Evolutionary conservation across 2,888 invertebrate genomes (phyloP).

Genomic region (Meiosimyza decipiens): DNA sequence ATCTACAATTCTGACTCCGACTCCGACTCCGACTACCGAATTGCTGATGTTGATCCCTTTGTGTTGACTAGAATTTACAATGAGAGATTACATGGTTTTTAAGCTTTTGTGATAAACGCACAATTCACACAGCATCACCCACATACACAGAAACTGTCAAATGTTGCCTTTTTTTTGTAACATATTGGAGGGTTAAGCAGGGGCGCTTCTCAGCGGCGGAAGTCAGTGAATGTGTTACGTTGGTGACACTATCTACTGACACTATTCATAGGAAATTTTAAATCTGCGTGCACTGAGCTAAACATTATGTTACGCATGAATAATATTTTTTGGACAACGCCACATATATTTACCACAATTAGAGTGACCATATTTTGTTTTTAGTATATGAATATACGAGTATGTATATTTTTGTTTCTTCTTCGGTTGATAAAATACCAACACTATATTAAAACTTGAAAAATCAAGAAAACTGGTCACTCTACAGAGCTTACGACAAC

Average conservation of each 20-base stretch:
- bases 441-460: too few species aligned
- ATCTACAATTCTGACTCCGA: not conserved
- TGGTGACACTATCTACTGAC: conserved; percentile 8
- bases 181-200: not conserved
- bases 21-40: not conserved
- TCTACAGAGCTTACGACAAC: too few species aligned
- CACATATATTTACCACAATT: not conserved
- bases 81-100: conserved; percentile 34
- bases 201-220: conserved; percentile 18
- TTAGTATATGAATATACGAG: too few species aligned
- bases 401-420: too few species aligned
- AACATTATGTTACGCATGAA: too few species aligned
- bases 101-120: conserved; percentile 39
- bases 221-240: conserved; percentile 12
- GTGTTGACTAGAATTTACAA: conserved; percentile 40
- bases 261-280: not conserved
- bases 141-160: conserved; percentile 26
- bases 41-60: conserved; percentile 27
- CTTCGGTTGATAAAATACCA: too few species aligned
- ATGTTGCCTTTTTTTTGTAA: conserved; percentile 15
- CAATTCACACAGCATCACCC: conserved; percentile 34
- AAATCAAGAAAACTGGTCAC: too few species aligned
- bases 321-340: too few species aligned
- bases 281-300: not conserved
- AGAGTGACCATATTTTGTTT: not conserved